Percentiles rank a stretch among this genome's conserved stretches.
These are phyloP conservation scores for Vanessa cardui DNA, from an alignment of 2,888 invertebrate species.

Conservation along the genomic window DNA sequence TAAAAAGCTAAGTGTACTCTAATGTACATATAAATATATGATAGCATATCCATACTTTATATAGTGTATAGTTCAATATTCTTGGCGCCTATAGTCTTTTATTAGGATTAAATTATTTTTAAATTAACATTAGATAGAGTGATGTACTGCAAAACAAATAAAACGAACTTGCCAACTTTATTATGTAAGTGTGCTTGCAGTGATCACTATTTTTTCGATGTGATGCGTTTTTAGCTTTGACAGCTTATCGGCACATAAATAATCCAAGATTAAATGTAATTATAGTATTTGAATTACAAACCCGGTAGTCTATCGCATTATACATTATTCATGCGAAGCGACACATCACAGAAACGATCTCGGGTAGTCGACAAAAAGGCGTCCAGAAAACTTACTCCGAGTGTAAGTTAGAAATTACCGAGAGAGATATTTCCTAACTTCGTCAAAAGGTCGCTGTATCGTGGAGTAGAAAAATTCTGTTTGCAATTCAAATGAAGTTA, in stretches of 20 bases:
- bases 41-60: too few relatives aligned
- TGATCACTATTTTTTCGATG: not conserved
- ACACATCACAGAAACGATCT: constrained; percentile 1
- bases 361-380: constrained; percentile 3
- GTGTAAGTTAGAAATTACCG: constrained; percentile 6
- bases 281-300: too few relatives aligned
- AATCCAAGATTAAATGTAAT: too few relatives aligned
- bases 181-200: too few relatives aligned
- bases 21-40: too few relatives aligned
- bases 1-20: too few relatives aligned
- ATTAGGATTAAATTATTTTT: too few relatives aligned
- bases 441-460: constrained; percentile 13
- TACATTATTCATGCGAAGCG: constrained; percentile 2
- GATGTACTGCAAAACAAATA: too few relatives aligned
- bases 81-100: too few relatives aligned
- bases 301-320: not conserved
- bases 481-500: constrained; percentile 12
- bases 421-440: not conserved
- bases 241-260: not conserved
- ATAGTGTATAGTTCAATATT: too few relatives aligned
- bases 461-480: constrained; percentile 11
- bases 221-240: not conserved
- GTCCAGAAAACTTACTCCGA: not conserved
- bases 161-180: too few relatives aligned
- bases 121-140: too few relatives aligned